Percentiles rank a stretch among this genome's conserved stretches.
Evolutionary conservation across 2,888 invertebrate species (phyloP).

Genomic region (Periphyllus acericola): DNA sequence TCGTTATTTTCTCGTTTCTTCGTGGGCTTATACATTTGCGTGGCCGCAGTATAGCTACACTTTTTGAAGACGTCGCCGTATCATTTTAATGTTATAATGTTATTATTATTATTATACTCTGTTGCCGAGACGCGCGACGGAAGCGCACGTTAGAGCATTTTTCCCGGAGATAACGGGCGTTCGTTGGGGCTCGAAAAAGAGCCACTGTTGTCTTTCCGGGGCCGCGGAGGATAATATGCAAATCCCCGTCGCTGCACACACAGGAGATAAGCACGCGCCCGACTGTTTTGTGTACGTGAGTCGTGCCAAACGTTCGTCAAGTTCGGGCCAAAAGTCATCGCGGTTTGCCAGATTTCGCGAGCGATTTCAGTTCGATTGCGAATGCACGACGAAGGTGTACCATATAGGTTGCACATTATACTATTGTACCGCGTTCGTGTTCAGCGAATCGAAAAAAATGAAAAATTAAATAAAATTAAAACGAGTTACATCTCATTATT

Average conservation of each 20-base stretch:
- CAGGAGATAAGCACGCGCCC: conserved; percentile 17
- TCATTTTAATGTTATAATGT: no score
- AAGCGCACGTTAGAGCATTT: background rate
- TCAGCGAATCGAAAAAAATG: no score
- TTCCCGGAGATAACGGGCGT: background rate
- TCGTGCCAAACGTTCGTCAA: background rate
- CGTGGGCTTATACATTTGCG: no score
- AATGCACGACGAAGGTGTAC: background rate
- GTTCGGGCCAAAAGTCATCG: background rate
- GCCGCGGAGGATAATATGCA: conserved; percentile 17
- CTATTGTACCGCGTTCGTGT: no score
- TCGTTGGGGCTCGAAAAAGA: background rate
- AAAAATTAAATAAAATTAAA: no score
- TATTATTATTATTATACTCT: no score
- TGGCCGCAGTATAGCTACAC: no score
- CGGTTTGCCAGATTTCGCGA: background rate
- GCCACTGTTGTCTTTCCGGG: background rate
- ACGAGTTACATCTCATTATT: no score
- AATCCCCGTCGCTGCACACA: background rate
- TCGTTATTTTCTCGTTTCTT: no score
- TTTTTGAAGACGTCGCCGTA: no score
- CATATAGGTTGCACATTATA: no score
- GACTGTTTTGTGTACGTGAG: background rate
- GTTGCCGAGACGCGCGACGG: background rate
- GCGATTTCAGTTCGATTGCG: background rate